A percentile compares a stretch with the other conserved stretches of the same genome.
Conservation (phyloP, 2,113 vertebrate species). For the Aspidoscelis tigris region DNA sequence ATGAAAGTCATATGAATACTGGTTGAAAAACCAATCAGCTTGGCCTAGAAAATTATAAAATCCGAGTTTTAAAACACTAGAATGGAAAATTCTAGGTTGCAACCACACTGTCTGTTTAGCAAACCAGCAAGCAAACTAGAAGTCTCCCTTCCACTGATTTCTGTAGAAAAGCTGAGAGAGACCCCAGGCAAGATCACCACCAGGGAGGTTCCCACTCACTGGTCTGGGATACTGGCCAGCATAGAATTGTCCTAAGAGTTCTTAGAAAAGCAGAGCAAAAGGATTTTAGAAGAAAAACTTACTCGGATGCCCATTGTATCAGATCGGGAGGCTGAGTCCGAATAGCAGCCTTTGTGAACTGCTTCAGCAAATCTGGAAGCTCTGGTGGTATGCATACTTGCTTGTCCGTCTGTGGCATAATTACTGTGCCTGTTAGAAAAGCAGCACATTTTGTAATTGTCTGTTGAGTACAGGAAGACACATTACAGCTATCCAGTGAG, state of each 20-base stretch:
- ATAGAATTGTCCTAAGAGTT: too few relatives aligned
- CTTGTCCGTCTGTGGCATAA: conserved; percentile 70
- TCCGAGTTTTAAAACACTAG: neutral
- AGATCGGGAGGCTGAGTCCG: conserved; percentile 71
- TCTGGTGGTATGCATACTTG: conserved; percentile 68
- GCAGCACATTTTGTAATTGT: conserved; percentile 4
- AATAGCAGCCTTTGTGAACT: conserved; percentile 76
- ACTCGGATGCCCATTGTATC: conserved; percentile 72
- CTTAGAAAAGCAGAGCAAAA: conserved; percentile 3
- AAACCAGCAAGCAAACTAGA: too few relatives aligned
- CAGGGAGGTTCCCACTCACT: too few relatives aligned
- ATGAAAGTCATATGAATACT: neutral
- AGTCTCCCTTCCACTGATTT: too few relatives aligned
- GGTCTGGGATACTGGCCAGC: too few relatives aligned
- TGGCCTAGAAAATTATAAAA: neutral
- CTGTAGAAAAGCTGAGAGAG: too few relatives aligned
- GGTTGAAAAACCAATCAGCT: neutral
- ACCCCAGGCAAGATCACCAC: too few relatives aligned
- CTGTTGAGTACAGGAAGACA: neutral
- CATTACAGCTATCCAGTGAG: neutral
- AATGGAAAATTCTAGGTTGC: neutral
- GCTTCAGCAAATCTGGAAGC: conserved; percentile 73
- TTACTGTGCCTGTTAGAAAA: conserved; percentile 54
- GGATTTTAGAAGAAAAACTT: conserved; percentile 38
- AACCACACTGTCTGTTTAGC: too few relatives aligned